Conservation (phyloP, 2,113 vertebrate genomes). For the Perca fluviatilis region DNA sequence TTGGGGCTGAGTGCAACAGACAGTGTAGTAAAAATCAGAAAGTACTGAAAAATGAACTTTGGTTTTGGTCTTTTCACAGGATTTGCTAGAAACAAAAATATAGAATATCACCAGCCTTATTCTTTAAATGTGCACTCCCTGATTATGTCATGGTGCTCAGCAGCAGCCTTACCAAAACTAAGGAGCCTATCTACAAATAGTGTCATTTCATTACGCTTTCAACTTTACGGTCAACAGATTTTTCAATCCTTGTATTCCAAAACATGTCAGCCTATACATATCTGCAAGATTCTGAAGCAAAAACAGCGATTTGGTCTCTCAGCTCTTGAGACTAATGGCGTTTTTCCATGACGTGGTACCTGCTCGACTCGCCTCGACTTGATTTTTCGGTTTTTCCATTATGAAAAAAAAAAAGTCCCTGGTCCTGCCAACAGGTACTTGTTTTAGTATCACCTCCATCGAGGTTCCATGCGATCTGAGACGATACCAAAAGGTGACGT, state of each 20-base stretch:
- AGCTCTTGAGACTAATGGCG: not conserved
- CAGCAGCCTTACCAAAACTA: not conserved
- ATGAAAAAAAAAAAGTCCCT: too few relatives aligned
- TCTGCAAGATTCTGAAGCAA: conserved; percentile 26
- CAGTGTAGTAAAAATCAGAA: not conserved
- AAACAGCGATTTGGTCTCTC: conserved; percentile 28
- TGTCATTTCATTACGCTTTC: conserved; percentile 13
- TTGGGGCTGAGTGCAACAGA: not conserved
- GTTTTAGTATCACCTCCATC: too few relatives aligned
- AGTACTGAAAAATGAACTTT: not conserved
- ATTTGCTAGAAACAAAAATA: not conserved
- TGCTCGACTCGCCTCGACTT: too few relatives aligned
- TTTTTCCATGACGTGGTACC: too few relatives aligned
- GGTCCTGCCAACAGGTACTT: too few relatives aligned
- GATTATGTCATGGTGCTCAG: not conserved
- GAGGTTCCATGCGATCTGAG: too few relatives aligned
- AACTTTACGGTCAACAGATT: not conserved
- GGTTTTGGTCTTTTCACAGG: not conserved
- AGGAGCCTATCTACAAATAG: not conserved
- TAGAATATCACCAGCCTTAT: not conserved
- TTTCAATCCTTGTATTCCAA: not conserved
- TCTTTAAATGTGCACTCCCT: not conserved
- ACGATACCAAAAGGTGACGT: too few relatives aligned
- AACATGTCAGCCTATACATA: not conserved
- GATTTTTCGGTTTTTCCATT: too few relatives aligned